phyloP scores from a whole-genome alignment of 2,888 invertebrate species.

The Coelopa pilipes region DNA sequence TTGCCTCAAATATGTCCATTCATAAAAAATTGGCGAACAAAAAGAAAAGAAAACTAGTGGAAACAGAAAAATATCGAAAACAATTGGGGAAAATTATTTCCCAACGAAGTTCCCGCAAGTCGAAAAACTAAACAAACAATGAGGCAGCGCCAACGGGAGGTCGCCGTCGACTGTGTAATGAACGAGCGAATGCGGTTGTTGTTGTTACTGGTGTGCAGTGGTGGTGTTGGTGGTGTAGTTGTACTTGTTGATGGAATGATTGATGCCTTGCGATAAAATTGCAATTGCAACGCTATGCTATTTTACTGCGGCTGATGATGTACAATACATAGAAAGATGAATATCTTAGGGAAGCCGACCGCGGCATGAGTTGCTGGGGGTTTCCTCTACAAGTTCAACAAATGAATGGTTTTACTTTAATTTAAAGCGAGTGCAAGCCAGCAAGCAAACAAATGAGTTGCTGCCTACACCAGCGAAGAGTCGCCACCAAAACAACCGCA shows the following conservation, averaged over 20 bases:
- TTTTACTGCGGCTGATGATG: conserved; percentile 7
- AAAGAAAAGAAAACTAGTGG: too few species aligned
- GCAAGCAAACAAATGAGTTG: not conserved
- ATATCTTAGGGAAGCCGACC: not conserved
- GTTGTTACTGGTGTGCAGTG: too few species aligned
- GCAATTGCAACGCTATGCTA: conserved; percentile 9
- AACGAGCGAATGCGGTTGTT: conserved; percentile 14
- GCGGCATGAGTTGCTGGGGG: not conserved
- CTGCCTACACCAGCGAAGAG: not conserved
- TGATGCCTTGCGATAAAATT: conserved; percentile 35
- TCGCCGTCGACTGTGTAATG: conserved; percentile 6
- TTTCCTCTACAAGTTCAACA: conserved; percentile 9
- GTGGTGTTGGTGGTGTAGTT: conserved; percentile 14
- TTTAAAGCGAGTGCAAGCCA: not conserved
- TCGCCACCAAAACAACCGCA: not conserved
- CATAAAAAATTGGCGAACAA: conserved; percentile 15
- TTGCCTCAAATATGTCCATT: conserved; percentile 18
- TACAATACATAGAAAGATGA: too few species aligned
- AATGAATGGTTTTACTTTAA: conserved; percentile 1
- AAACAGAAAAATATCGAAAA: not conserved
- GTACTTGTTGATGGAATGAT: conserved; percentile 26
- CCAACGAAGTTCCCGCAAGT: not conserved
- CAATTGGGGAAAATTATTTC: conserved; percentile 25
- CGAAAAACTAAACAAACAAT: conserved; percentile 4
- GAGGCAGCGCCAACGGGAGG: not conserved